A percentile compares a stretch with the other conserved stretches of the same genome.
Evolutionary conservation across 2,113 vertebrate species (phyloP).

Genomic region (Dasyurus viverrinus): DNA sequence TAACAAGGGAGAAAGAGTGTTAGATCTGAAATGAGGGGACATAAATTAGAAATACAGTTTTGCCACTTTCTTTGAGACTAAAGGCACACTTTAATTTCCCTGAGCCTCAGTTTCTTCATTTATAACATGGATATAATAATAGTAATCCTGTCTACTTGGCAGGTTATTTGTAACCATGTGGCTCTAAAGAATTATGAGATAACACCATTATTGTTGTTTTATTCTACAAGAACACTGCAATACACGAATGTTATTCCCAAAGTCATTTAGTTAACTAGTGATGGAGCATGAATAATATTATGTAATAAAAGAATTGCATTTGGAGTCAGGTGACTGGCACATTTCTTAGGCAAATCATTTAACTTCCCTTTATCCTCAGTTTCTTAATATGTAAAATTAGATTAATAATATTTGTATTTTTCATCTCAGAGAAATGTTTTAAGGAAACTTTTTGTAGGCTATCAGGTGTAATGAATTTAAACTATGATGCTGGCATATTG

Average conservation of each 20-base stretch:
- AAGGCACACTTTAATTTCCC: neutral
- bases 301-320: neutral
- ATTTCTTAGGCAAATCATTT: neutral
- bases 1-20: neutral
- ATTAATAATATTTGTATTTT: neutral
- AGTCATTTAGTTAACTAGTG: neutral
- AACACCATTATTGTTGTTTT: neutral
- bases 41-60: neutral
- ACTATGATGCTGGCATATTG: neutral
- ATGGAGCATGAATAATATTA: neutral
- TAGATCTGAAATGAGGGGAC: neutral
- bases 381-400: neutral
- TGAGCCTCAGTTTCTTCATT: neutral
- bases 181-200: neutral
- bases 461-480: neutral
- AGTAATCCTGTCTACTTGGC: neutral
- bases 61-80: neutral
- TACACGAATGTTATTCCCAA: neutral
- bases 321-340: neutral
- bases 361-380: neutral
- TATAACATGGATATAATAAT: neutral
- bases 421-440: neutral
- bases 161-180: neutral
- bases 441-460: neutral
- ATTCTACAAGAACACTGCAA: neutral